A percentile compares a stretch with the other conserved stretches of the same genome.
Conservation (phyloP, 2,888 invertebrate genomes). For the Athripsodes cinereus region DNA sequence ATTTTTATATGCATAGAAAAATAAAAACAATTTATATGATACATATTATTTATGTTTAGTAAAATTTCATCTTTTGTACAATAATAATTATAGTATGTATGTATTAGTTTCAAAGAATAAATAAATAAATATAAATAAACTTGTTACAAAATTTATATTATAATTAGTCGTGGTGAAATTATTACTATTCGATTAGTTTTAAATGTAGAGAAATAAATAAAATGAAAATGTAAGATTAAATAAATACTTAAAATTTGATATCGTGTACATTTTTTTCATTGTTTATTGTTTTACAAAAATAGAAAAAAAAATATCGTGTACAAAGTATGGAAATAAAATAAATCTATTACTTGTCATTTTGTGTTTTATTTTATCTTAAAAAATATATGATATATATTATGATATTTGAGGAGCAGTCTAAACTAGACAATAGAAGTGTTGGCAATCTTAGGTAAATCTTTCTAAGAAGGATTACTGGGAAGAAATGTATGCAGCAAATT, state of each 20-base stretch:
- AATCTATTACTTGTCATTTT: neutral
- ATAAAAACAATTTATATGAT: too few relatives aligned
- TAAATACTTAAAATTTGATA: neutral
- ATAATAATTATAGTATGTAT: neutral
- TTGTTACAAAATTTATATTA: neutral
- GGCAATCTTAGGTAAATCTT: too few relatives aligned
- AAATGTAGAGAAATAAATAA: neutral
- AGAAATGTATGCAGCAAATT: too few relatives aligned
- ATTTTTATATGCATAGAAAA: too few relatives aligned
- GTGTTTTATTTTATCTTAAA: too few relatives aligned
- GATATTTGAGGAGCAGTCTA: too few relatives aligned
- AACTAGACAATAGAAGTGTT: too few relatives aligned
- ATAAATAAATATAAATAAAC: neutral
- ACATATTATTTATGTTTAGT: too few relatives aligned
- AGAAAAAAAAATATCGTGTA: neutral
- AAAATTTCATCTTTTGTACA: neutral
- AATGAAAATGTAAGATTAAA: too few relatives aligned
- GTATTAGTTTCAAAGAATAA: neutral
- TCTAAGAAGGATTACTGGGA: too few relatives aligned
- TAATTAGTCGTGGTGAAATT: conserved; percentile 1
- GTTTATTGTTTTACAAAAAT: neutral
- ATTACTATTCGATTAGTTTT: neutral
- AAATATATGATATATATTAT: too few relatives aligned
- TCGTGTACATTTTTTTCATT: conserved; percentile 1
- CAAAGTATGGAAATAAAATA: neutral